phyloP scores from a whole-genome alignment of 2,113 vertebrate genomes.

The Carettochelys insculpta region DNA sequence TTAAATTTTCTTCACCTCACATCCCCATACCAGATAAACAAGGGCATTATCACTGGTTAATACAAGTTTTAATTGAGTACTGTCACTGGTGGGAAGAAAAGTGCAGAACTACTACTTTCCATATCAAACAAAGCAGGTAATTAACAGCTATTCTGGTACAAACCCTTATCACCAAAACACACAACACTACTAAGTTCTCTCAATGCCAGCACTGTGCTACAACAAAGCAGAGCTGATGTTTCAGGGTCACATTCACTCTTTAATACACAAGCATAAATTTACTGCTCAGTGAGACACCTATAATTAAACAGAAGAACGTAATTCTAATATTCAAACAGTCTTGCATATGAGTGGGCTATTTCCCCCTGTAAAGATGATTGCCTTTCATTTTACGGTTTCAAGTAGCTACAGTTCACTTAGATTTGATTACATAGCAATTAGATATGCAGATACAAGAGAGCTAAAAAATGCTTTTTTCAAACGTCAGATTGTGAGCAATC shows the following conservation, averaged over 20 bases:
- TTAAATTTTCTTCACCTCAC: slow-evolving; percentile 63
- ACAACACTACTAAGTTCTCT: slow-evolving; percentile 75
- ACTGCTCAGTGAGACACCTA: slow-evolving; percentile 79
- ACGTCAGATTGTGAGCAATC: slow-evolving; percentile 79
- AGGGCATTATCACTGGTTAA: slow-evolving; percentile 68
- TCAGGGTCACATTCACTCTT: slow-evolving; percentile 80
- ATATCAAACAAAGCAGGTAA: slow-evolving; percentile 82
- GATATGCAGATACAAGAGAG: slow-evolving; percentile 77
- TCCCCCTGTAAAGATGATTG: slow-evolving; percentile 77
- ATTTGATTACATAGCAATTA: slow-evolving; percentile 86
- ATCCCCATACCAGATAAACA: slow-evolving; percentile 56
- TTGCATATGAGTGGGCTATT: slow-evolving; percentile 57
- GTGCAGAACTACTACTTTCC: slow-evolving; percentile 68
- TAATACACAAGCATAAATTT: slow-evolving; percentile 75
- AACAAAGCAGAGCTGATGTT: slow-evolving; percentile 74
- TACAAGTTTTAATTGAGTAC: slow-evolving; percentile 74
- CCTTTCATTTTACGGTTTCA: slow-evolving; percentile 79
- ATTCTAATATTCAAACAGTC: slow-evolving; percentile 75
- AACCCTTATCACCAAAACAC: slow-evolving; percentile 79
- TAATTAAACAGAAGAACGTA: slow-evolving; percentile 80
- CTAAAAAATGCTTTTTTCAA: slow-evolving; percentile 74
- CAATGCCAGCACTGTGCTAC: slow-evolving; percentile 63
- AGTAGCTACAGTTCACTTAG: slow-evolving; percentile 81
- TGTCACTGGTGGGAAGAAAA: slow-evolving; percentile 69
- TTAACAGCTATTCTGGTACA: slow-evolving; percentile 78